Evolutionary conservation across 37 sponge, comb jelly and placozoan genomes (phyloP).

Genomic region (Hexactinellida sp.): DNA sequence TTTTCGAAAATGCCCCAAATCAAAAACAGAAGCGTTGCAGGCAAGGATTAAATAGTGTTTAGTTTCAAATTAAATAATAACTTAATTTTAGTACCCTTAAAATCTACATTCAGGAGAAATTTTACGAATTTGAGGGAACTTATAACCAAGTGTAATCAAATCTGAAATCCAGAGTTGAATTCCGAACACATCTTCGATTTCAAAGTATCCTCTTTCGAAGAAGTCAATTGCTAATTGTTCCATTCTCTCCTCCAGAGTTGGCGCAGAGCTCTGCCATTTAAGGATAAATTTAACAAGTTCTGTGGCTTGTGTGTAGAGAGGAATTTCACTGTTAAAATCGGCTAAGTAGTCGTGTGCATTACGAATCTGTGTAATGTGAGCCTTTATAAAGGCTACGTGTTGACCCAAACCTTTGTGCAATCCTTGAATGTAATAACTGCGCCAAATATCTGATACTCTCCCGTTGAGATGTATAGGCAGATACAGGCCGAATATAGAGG

Average conservation of each 20-base stretch:
- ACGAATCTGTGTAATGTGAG: conserved; percentile 29
- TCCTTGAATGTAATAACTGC: conserved; percentile 36
- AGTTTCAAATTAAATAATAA: neutral
- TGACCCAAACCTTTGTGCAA: conserved; percentile 21
- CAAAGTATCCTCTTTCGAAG: conserved; percentile 35
- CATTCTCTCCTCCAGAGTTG: conserved; percentile 23
- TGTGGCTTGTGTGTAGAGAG: conserved; percentile 31
- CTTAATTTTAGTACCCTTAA: neutral
- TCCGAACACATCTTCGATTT: conserved; percentile 20
- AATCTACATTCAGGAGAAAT: neutral
- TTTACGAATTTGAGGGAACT: conserved; percentile 18
- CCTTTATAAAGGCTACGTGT: neutral
- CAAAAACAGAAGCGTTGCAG: no score
- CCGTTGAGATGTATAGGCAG: conserved; percentile 32
- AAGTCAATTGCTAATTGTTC: conserved; percentile 24
- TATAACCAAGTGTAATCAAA: conserved; percentile 22
- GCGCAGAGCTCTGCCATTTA: conserved; percentile 23
- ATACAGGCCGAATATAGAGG: conserved; percentile 27
- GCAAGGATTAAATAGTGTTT: no score
- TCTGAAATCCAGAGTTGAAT: conserved; percentile 24
- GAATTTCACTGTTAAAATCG: conserved; percentile 28
- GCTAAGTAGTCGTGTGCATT: conserved; percentile 26
- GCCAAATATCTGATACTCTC: conserved; percentile 47
- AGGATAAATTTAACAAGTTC: conserved; percentile 28
- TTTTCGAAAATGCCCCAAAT: no score